Percentiles rank a stretch among this genome's conserved stretches.
These are phyloP conservation scores for Ochotona princeps DNA, from an alignment of 2,113 vertebrate species.

Conservation along the genomic window DNA sequence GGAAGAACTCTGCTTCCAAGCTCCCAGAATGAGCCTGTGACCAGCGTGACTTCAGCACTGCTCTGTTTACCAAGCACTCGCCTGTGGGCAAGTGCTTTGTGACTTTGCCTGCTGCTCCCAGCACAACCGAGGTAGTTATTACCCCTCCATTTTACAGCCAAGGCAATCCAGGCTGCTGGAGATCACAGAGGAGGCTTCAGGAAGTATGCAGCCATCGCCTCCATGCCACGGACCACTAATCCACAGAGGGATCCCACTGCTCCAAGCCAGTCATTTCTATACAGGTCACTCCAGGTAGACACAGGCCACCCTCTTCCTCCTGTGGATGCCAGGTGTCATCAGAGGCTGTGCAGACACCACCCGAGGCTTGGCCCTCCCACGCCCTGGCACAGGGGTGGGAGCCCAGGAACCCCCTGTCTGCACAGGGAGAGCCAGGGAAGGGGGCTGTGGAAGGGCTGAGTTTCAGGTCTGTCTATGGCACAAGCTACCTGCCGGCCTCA, in stretches of 20 bases:
- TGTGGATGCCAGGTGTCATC: neutral
- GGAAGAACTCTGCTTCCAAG: neutral
- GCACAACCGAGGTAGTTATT: neutral
- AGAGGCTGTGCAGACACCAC: neutral
- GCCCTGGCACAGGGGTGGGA: accelerated
- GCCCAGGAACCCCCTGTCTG: neutral
- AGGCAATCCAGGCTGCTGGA: neutral
- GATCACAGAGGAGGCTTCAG: neutral
- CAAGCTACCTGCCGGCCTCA: neutral
- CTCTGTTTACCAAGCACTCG: neutral
- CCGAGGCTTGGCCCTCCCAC: neutral
- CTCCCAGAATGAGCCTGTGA: neutral
- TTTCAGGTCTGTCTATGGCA: neutral
- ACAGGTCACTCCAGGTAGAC: neutral
- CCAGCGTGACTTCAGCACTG: neutral
- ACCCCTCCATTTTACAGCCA: neutral
- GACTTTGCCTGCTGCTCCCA: neutral
- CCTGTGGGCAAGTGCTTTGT: neutral
- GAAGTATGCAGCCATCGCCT: neutral
- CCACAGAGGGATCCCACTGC: neutral
- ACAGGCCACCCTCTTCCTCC: neutral
- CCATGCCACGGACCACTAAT: neutral
- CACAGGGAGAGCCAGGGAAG: too few species aligned
- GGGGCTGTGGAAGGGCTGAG: neutral
- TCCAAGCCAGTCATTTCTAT: neutral